These are phyloP conservation scores for Hyposoter didymator DNA, from an alignment of 2,888 invertebrate species.

Conservation along the genomic window DNA sequence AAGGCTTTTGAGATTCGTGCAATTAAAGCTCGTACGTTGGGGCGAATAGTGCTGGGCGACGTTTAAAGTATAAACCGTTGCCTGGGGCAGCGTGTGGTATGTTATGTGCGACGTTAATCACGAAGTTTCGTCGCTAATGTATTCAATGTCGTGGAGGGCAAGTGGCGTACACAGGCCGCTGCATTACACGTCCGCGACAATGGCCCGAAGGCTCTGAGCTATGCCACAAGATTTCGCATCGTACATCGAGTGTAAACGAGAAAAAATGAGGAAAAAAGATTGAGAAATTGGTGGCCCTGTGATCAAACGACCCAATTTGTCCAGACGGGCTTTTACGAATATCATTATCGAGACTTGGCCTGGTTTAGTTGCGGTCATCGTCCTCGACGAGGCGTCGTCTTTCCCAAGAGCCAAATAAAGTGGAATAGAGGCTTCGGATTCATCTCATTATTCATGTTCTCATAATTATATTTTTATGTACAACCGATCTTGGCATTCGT, in stretches of 20 bases:
- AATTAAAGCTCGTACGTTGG: slow-evolving; percentile 73
- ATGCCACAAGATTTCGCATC: slow-evolving; percentile 55
- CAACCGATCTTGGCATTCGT: slow-evolving; percentile 55
- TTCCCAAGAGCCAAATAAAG: slow-evolving; percentile 10
- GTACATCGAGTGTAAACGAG: slow-evolving; percentile 24
- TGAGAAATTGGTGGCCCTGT: slow-evolving; percentile 17
- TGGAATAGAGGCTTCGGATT: background rate
- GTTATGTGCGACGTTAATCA: slow-evolving; percentile 64
- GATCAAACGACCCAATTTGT: slow-evolving; percentile 67
- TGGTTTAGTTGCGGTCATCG: slow-evolving; percentile 46
- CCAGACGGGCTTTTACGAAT: slow-evolving; percentile 38
- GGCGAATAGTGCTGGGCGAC: slow-evolving; percentile 47
- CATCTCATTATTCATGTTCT: background rate
- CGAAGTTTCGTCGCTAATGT: slow-evolving; percentile 75
- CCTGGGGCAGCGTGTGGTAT: slow-evolving; percentile 67
- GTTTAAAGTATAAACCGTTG: slow-evolving; percentile 70
- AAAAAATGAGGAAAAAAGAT: background rate
- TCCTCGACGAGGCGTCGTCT: slow-evolving; percentile 27
- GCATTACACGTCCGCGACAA: slow-evolving; percentile 58
- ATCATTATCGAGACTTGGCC: slow-evolving; percentile 14
- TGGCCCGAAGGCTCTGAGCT: slow-evolving; percentile 64
- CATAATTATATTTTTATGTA: background rate
- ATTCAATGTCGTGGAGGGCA: slow-evolving; percentile 65
- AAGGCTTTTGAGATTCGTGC: slow-evolving; percentile 56
- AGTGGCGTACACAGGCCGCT: slow-evolving; percentile 28